Base-by-base conservation (phyloP, 2,797 vertebrate genomes). In the Falco cherrug region DNA sequence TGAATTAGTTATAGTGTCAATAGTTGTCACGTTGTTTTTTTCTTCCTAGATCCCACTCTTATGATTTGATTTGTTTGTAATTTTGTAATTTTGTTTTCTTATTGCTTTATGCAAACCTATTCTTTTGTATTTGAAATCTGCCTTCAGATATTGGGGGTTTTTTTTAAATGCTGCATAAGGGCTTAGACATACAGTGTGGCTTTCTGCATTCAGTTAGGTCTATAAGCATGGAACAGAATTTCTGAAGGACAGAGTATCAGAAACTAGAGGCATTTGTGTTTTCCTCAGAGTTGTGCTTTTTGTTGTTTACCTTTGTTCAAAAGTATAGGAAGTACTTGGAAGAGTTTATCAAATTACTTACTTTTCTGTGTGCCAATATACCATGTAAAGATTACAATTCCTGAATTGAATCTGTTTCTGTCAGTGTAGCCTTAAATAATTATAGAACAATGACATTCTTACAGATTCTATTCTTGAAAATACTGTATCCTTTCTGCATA, bases 391-490 rank as follows among this genome's bases (percentile, higher is more conserved):
- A 70, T 94, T 69, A 59, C 39, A 77, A 3, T 63, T 90, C 47
- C 94, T 83, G 65, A 93, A 87, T 43, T 74, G 70, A 93, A 88
- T 94, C 90, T 87, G 45, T 83, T 92, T 89, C 56, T 85, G 68
- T 79, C 76, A 61, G 50, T 25, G 54, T 87, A 89, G 89, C 84
- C 94, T 95, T 97, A 94, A 89, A 77, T 89, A 96, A 93, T 89
- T 88, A 82, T 57, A 96, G 61, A 89, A 89, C 54, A 75, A 65
- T 64, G 68, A 86, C 2, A 0, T 77, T 93, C 73, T 90, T 93
- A 53, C 68, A 88, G 74, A 76, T 95, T 95, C 94, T 93, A 13
- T 91, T 96, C 77, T 78, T 92, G 63, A 81, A 87, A 90, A 85
- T 81, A 82, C 31, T 74, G 35, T 43, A 41, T 93, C 76, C 79